Evolutionary conservation across 2,888 invertebrate species (phyloP).

Genomic region (Nomada ferruginata): DNA sequence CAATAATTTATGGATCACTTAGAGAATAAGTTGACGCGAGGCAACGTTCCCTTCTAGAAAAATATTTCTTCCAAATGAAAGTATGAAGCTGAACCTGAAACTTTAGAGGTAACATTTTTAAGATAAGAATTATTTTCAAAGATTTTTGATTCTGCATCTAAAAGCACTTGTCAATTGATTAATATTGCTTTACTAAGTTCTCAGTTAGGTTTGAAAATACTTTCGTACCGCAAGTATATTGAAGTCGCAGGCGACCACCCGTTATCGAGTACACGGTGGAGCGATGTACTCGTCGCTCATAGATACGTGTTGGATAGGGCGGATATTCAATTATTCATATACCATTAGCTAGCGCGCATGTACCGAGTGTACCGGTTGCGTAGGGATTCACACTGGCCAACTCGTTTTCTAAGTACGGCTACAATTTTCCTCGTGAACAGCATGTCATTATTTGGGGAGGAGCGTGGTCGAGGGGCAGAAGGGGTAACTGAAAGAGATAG

Average conservation of each 20-base stretch:
- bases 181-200: neutral
- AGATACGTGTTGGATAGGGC: conserved; percentile 70
- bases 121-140: no score
- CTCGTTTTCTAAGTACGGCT: conserved; percentile 48
- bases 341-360: conserved; percentile 70
- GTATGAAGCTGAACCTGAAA: neutral
- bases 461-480: conserved; percentile 8
- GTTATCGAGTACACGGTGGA: conserved; percentile 57
- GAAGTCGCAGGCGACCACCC: conserved; percentile 56
- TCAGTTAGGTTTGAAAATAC: neutral
- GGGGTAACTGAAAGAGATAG: conserved; percentile 21
- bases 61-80: neutral
- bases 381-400: conserved; percentile 47
- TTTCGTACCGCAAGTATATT: neutral
- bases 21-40: no score
- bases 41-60: no score
- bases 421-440: conserved; percentile 60
- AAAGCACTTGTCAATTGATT: neutral
- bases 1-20: neutral
- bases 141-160: neutral
- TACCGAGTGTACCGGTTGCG: conserved; percentile 63
- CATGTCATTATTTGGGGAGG: conserved; percentile 57
- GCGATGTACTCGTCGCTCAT: conserved; percentile 61
- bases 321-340: conserved; percentile 76
- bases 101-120: neutral